These are phyloP conservation scores for Malurus splendens DNA, from an alignment of 2,797 vertebrate genomes.

Conservation along the genomic window DNA sequence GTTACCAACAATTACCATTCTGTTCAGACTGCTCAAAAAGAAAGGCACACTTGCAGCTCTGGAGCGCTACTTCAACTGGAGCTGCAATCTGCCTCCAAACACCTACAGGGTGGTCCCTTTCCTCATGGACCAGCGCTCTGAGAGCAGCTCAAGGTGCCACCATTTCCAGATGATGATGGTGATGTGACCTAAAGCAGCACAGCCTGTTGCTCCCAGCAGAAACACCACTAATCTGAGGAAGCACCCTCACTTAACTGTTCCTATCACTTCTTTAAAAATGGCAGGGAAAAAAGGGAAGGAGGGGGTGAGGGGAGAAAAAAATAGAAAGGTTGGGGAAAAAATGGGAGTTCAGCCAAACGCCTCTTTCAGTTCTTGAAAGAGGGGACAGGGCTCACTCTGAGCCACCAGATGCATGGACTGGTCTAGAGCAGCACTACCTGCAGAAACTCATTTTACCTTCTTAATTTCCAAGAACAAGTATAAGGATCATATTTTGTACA, in stretches of 20 bases:
- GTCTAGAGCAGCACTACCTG: not conserved
- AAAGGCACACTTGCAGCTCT: not conserved
- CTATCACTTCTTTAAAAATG: not conserved
- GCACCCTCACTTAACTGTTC: not conserved
- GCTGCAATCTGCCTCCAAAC: not conserved
- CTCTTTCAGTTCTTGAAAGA: not conserved
- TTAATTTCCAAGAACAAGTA: not conserved
- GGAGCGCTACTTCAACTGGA: not conserved
- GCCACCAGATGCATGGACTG: not conserved
- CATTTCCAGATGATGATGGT: not conserved
- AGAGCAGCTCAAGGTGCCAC: not conserved
- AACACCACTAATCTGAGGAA: not conserved
- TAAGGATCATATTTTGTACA: not conserved
- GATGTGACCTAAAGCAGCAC: not conserved
- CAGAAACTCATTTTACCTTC: not conserved
- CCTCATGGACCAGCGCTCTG: not conserved
- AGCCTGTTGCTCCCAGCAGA: not conserved
- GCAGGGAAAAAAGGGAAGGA: fast-evolving
- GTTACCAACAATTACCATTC: not conserved
- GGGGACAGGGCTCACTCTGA: not conserved
- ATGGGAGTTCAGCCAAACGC: not conserved
- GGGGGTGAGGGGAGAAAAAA: not conserved
- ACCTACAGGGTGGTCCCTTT: not conserved
- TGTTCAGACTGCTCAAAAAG: not conserved
- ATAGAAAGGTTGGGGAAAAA: not conserved